A percentile compares a stretch with the other conserved stretches of the same genome.
phyloP scores from a whole-genome alignment of 2,113 vertebrate species.

The Urocynchramus pylzowi region DNA sequence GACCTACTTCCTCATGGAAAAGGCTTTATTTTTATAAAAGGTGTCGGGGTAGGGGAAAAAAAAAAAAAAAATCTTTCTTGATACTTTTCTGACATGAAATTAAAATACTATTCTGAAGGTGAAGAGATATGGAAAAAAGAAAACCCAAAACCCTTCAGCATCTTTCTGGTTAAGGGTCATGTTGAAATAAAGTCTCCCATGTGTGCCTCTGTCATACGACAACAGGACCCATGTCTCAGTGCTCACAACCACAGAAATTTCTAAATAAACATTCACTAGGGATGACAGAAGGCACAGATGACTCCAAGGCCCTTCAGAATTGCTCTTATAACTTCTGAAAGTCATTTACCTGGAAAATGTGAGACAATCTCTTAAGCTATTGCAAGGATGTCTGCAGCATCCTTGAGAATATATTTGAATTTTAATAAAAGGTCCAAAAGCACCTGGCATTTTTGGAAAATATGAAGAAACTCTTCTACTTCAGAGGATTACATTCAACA shows the following conservation, averaged over 20 bases:
- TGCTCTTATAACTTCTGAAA: background rate
- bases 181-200: background rate
- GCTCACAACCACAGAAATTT: background rate
- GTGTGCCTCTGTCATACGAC: background rate
- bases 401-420: background rate
- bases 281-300: background rate
- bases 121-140: background rate
- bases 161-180: background rate
- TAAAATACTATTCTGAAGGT: background rate
- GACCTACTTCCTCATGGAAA: background rate
- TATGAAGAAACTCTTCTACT: background rate
- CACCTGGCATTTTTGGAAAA: background rate
- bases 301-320: background rate
- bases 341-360: background rate
- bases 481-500: background rate
- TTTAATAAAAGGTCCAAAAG: background rate
- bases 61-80: background rate
- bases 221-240: background rate
- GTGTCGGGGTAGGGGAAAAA: fast-evolving
- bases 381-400: background rate
- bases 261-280: background rate
- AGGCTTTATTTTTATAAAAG: background rate
- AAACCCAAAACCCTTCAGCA: background rate
- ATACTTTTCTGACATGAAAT: background rate
- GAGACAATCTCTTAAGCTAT: background rate